Conservation (phyloP, 2,113 vertebrate species). For the Fregetta grallaria region DNA sequence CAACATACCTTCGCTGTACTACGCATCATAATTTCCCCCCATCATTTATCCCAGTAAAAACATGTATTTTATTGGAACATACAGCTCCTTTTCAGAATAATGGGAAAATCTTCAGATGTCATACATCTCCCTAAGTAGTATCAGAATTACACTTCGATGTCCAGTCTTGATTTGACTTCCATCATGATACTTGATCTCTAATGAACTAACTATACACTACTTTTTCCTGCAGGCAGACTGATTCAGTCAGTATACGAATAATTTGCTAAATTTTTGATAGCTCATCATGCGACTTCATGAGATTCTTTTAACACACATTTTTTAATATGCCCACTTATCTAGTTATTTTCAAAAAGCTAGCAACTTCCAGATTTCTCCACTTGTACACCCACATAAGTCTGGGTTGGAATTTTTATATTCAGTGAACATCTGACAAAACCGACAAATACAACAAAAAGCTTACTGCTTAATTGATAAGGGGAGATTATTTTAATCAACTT, state of each 20-base stretch:
- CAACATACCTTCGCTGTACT: neutral
- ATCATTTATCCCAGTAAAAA: neutral
- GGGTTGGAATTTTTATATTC: neutral
- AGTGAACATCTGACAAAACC: neutral
- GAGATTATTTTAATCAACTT: neutral
- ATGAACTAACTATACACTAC: neutral
- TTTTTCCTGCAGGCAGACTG: neutral
- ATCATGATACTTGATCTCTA: neutral
- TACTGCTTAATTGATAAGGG: neutral
- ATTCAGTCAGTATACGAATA: neutral
- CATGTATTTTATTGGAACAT: neutral
- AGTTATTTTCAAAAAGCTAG: neutral
- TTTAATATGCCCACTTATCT: neutral
- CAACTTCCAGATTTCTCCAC: neutral
- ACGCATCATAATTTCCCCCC: neutral
- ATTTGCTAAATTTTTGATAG: neutral
- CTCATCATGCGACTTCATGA: neutral
- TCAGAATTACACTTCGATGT: neutral
- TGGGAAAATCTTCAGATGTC: neutral
- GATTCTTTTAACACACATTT: neutral
- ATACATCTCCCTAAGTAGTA: neutral
- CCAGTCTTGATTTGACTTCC: neutral
- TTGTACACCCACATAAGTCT: accelerated
- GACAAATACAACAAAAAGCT: neutral
- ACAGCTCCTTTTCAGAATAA: neutral